Evolutionary conservation across 2,797 vertebrate genomes (phyloP), one percentile per base, ranked within the genome.

Genomic region (Sparidentex hasta): DNA sequence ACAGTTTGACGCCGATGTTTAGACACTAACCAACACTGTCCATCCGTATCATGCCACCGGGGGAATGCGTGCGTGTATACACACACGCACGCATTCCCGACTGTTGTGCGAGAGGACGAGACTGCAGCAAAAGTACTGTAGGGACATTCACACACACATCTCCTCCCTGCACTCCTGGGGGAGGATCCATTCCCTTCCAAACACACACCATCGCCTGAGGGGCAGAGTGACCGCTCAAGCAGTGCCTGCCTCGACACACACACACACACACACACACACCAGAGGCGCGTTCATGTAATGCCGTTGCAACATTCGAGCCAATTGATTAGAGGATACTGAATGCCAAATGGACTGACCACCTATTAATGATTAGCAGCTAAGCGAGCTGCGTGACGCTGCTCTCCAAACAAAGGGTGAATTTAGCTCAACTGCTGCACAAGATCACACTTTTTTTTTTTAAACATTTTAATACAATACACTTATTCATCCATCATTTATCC

Each of bases 181-280:
- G 93, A 93, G 93, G 93, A 94, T 94, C 93, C 90, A 94, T 93
- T 93, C 90, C 88, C 89, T 92, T 88, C 93, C 93, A 92, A 94
- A 91, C 90, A 90, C 91, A 90, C 93, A 91, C 84, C 83, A 93
- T 84, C 9, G 93, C 93, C 93, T 89, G 84, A 92, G 93, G 93
- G 93, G 90, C 90, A 93, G 92, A 94, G 91, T 94, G 93, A 94
- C 93, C 93, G 93, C 87, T 94, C 89, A 92, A 93, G 91, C 93
- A 93, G 84, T 17, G 90, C 87, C 84, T 87, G 67, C 74, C 72
- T 84, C 77, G 44, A 81, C 82, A 78, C 79, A 81, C 74, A 73
- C 69, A 74, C 61, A 70, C 71, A 62, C 59, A 59, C 68, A 72
- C 80, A 68, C 78, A 76, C 80, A 81, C 77, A 68, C 46, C 20